A percentile compares a stretch with the other conserved stretches of the same genome.
These are phyloP conservation scores for Mesembrinibis cayennensis DNA, from an alignment of 2,113 vertebrate genomes.

Conservation along the genomic window DNA sequence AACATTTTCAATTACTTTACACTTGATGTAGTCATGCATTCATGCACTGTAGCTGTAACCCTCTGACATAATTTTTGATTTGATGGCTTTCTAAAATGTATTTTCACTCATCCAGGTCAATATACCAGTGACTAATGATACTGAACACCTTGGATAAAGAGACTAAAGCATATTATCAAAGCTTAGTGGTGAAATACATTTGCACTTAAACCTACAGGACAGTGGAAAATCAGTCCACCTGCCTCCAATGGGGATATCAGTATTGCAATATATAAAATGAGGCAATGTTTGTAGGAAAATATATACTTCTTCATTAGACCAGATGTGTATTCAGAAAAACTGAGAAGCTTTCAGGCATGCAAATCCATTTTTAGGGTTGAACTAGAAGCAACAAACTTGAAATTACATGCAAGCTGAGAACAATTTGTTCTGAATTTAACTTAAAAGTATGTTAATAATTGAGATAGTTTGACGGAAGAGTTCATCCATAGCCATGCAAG, in stretches of 20 bases:
- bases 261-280: not conserved
- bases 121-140: not conserved
- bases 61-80: not conserved
- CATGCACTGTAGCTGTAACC: not conserved
- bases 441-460: not conserved
- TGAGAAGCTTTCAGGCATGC: not conserved
- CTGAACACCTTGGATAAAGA: not conserved
- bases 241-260: not conserved
- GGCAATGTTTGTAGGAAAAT: not conserved
- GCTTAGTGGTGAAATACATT: not conserved
- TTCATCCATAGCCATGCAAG: not conserved
- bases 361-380: not conserved
- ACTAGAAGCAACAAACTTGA: not conserved
- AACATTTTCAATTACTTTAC: not conserved
- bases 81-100: not conserved
- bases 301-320: not conserved
- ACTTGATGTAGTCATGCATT: not conserved
- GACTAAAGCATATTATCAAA: not conserved
- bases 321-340: not conserved
- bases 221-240: not conserved
- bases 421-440: not conserved
- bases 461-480: not conserved
- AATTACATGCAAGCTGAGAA: not conserved
- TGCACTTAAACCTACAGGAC: not conserved
- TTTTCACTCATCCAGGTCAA: not conserved